phyloP scores from a whole-genome alignment of 2,113 vertebrate species.

The Falcunculus frontatus region DNA sequence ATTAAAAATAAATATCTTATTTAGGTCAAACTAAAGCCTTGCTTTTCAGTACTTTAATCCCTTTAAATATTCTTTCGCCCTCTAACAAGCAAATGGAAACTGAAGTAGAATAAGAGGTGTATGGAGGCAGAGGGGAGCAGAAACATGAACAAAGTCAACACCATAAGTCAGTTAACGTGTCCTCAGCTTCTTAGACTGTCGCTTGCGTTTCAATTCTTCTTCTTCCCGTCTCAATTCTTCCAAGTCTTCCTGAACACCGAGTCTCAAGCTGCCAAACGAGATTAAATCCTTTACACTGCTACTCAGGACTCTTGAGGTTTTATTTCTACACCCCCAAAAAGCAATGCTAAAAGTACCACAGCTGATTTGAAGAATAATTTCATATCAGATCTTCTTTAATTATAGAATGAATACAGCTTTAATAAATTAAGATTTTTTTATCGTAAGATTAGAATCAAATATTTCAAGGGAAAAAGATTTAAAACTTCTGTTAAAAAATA shows the following conservation, averaged over 20 bases:
- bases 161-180: conserved; percentile 48
- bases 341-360: background rate
- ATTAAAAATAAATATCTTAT: conserved; percentile 70
- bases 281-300: background rate
- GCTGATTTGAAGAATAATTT: background rate
- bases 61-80: conserved; percentile 59
- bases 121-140: conserved; percentile 29
- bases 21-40: conserved; percentile 61
- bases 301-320: background rate
- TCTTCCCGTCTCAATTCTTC: conserved; percentile 86
- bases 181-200: conserved; percentile 79
- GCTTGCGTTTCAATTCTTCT: conserved; percentile 79
- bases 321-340: background rate
- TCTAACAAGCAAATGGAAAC: conserved; percentile 63
- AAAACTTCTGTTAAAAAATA: background rate
- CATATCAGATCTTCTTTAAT: background rate
- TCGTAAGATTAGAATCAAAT: background rate
- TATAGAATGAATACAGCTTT: background rate
- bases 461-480: background rate
- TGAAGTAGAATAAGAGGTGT: conserved; percentile 46
- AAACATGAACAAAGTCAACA: conserved; percentile 37
- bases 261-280: conserved; percentile 75
- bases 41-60: conserved; percentile 51
- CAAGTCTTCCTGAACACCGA: conserved; percentile 88
- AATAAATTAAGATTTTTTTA: background rate